Base-by-base conservation (phyloP, 2,888 invertebrate genomes). In the Microctonus brassicae region DNA sequence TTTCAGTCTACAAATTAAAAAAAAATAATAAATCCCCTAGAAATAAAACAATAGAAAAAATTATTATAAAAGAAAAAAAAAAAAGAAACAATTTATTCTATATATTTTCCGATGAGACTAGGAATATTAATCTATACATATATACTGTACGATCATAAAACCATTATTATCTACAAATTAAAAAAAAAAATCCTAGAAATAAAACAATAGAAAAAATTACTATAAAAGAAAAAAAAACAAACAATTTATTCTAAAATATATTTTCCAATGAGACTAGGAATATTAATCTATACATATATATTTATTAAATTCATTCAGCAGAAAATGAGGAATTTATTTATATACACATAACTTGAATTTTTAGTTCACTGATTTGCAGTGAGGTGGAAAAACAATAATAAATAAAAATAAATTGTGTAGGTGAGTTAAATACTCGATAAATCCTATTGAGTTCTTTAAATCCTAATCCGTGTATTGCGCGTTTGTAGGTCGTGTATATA, bases 401-500 rank as follows among this genome's bases (percentile, higher is more conserved):
- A 36, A 53, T 4, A 52, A 34, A 17, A 53, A 61, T 17, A 52
- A 64, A 64, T 53, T 34, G 53, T 62, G 72, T 76, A 78, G 76
- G 76, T 74, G 78, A 73, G 73, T 75, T 75, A 76, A 79, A 78
- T 73, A 77, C 70, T 74, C 63, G 62, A 47, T 75, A 2, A 79
- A 74, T 77, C 75, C 74, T 69, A 76, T 77, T 75, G 71, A 75
- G 75, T 70, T 63, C 69, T 52, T 61, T 72, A 67, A 75, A 69
- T 70, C 72, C 72, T 79, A 79, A 80, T 81, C 79, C 79, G 75
- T 62, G 74, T 75, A 61, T 79, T 78, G 78, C 77, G 72, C 78
- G 75, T 77, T 73, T 64, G 67, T 69, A 74, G 78, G 77, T 79
- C 75, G 76, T 73, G 72, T n/a, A 20, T 9, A 64, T 26, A 29